Percentiles rank a stretch among this genome's conserved stretches.
Conservation (phyloP, 1,140 invertebrate species). For the Amyelois transitella region DNA sequence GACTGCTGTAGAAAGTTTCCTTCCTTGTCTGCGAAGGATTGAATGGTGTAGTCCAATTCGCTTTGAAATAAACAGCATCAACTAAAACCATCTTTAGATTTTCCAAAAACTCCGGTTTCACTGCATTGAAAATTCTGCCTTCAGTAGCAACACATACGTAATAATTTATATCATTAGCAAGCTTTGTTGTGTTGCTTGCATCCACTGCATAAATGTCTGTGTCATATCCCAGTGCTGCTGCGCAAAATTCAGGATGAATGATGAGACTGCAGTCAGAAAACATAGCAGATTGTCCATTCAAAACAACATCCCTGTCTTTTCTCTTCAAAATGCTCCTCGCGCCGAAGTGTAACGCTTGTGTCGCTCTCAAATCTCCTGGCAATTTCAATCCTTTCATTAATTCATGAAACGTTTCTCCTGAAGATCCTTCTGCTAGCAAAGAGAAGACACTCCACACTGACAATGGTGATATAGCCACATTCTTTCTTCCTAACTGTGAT, state of each 20-base stretch:
- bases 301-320: conserved; percentile 31
- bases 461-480: conserved; percentile 64
- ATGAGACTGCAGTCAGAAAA: conserved; percentile 42
- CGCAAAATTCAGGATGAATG: conserved; percentile 56
- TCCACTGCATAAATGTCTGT: conserved; percentile 51
- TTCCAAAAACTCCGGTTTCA: conserved; percentile 49
- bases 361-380: conserved; percentile 49
- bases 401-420: conserved; percentile 67
- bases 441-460: conserved; percentile 73
- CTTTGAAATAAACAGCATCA: conserved; percentile 86
- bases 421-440: conserved; percentile 70
- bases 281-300: conserved; percentile 47
- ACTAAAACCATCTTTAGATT: conserved; percentile 79
- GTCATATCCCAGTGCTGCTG: conserved; percentile 44
- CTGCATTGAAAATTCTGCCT: conserved; percentile 44
- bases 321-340: conserved; percentile 34
- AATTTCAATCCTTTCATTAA: conserved; percentile 58
- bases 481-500: conserved; percentile 50
- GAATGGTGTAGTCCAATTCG: conserved; percentile 81
- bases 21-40: conserved; percentile 74
- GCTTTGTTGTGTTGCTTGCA: conserved; percentile 42
- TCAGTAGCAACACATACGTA: conserved; percentile 57
- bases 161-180: conserved; percentile 58
- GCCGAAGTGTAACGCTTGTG: conserved; percentile 45
- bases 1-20: conserved; percentile 68